Evolutionary conservation across 1,140 invertebrate species (phyloP), one percentile per base, ranked within the genome.

Genomic region (Thrips palmi): DNA sequence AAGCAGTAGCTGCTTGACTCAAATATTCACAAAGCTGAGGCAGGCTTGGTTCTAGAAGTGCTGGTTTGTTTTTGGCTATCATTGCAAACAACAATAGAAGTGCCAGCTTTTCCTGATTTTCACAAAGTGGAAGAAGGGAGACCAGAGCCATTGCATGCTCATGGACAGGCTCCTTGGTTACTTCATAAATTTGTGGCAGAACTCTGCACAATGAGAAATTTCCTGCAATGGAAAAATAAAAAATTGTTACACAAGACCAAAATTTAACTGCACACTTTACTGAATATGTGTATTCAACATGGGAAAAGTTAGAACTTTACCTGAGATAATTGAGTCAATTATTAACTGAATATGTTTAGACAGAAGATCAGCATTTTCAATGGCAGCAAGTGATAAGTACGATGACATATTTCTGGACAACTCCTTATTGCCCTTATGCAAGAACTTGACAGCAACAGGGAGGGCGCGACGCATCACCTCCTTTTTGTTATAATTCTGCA

Each of bases 331-430:
- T 41, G 80, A 87, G 51, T 82, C 76, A 57, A 93, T 82, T 29
- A 93, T 87, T 3, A 82, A 75, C 42, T 88, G 74, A 37, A 88
- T 77, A 60, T 91, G 82, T 33, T 77, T 69, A 41, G 83, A 80
- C 12, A 94, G 57, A 41, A 91, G 57, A 41, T 75, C 70, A 18
- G 85, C 78, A 60, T 89, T 84, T 51, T 91, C 82, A 33, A 89
- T 85, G 32, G 86, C 86, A n/a, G 85, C 86, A 39, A 94, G 59
- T 1, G 84, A 88, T 11, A 94, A 60, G 58, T 94, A 93, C 34
- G 83, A 81, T 33, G 86, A 83, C 59, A 92, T 77, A 58, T 87
- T 89, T 27, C 83, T 60, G 1, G 80, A 80, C 30, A 94, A 63
- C 55, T 93, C 87, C 45, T 73, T 69, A 54, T 92, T 92, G 14